These are phyloP conservation scores for Stichodactyla helianthus DNA, from an alignment of 64 coral and sea anemone species.

Conservation along the genomic window DNA sequence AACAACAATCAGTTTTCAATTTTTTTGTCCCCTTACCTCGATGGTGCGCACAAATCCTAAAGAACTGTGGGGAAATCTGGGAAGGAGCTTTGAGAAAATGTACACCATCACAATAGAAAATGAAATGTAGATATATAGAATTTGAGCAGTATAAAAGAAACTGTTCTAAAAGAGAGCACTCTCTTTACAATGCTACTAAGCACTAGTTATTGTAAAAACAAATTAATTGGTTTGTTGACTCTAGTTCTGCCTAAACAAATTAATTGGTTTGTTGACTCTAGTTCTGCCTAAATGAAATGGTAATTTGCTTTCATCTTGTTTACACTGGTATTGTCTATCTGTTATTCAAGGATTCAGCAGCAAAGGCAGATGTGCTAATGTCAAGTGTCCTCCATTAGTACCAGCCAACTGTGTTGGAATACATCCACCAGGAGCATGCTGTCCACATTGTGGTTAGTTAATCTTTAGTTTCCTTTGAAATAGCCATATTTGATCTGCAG, in stretches of 20 bases:
- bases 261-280: not conserved
- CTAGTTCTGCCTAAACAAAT: not conserved
- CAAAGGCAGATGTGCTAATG: constrained; percentile 51
- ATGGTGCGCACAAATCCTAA: too few species aligned
- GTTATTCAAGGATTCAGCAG: constrained; percentile 2
- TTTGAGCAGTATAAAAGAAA: too few species aligned
- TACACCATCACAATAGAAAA: too few species aligned
- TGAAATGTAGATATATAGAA: too few species aligned
- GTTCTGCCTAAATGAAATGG: not conserved
- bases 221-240: not conserved
- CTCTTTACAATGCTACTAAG: too few species aligned
- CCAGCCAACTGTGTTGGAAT: constrained; percentile 70
- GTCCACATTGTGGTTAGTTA: constrained; percentile 82
- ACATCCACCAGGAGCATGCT: constrained; percentile 87
- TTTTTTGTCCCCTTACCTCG: too few species aligned
- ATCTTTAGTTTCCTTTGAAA: not conserved
- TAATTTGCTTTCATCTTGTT: not conserved
- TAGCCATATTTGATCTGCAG: too few species aligned
- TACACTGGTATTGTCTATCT: not conserved
- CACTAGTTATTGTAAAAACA: too few species aligned
- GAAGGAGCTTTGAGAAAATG: too few species aligned
- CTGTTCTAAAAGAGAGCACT: too few species aligned
- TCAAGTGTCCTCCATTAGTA: constrained; percentile 65
- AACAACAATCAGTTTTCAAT: too few species aligned
- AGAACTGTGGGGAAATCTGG: too few species aligned